phyloP scores from a whole-genome alignment of 2,797 vertebrate genomes.

The Adrianichthys oophorus region DNA sequence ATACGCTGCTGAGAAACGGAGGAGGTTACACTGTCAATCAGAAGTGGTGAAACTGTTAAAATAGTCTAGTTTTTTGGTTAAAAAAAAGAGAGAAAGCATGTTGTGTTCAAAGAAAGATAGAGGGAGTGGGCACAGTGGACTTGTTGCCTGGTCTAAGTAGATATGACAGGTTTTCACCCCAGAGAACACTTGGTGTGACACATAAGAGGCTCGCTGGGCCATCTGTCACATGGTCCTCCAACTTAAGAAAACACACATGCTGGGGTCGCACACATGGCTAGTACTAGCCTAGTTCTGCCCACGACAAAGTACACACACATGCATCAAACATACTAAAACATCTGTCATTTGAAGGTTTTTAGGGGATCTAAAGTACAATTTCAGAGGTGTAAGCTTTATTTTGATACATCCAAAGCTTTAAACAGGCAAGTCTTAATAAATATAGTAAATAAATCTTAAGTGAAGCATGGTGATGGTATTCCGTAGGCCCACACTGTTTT shows the following conservation, averaged over 20 bases:
- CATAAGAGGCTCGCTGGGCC: conserved; percentile 67
- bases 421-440: conserved; percentile 47
- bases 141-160: conserved; percentile 68
- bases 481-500: conserved; percentile 24
- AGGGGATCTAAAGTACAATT: no score
- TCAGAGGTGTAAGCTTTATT: no score
- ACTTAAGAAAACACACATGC: conserved; percentile 63
- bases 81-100: conserved; percentile 27
- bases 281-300: no score
- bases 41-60: conserved; percentile 27
- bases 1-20: conserved; percentile 14
- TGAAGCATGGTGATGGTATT: conserved; percentile 24
- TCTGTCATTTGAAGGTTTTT: no score
- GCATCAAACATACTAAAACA: no score
- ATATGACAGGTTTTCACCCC: conserved; percentile 75
- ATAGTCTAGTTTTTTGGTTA: conserved; percentile 6
- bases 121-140: conserved; percentile 22
- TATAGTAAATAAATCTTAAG: conserved; percentile 42
- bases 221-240: conserved; percentile 72
- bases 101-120: conserved; percentile 45
- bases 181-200: conserved; percentile 70
- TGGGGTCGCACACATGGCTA: conserved; percentile 28
- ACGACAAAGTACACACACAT: no score
- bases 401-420: not conserved
- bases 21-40: conserved; percentile 18